A percentile compares a stretch with the other conserved stretches of the same genome.
These are phyloP conservation scores for Pluvianellus socialis DNA, from an alignment of 2,113 vertebrate species.

Conservation along the genomic window DNA sequence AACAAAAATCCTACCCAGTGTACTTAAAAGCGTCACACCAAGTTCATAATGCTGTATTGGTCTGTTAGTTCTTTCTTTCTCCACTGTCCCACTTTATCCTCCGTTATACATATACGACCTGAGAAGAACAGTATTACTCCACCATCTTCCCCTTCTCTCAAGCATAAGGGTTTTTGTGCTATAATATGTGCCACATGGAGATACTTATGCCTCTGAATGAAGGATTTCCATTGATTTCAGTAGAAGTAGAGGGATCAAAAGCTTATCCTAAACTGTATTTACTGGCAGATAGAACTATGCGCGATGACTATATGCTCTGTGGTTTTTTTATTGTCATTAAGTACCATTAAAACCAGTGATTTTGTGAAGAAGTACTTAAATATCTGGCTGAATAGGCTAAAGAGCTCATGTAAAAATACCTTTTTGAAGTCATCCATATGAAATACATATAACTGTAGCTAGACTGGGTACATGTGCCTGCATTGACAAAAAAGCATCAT, in stretches of 20 bases:
- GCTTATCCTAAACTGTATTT: neutral
- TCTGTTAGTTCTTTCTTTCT: neutral
- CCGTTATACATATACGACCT: neutral
- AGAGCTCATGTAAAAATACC: neutral
- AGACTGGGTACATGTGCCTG: neutral
- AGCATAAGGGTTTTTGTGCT: neutral
- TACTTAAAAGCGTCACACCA: neutral
- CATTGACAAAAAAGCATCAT: neutral
- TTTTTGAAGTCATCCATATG: neutral
- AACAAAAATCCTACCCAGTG: neutral
- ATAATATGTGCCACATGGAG: neutral
- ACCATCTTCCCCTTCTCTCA: neutral
- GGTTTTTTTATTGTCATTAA: neutral
- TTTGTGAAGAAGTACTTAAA: neutral
- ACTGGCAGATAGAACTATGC: neutral
- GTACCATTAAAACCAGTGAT: neutral
- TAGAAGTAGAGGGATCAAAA: neutral
- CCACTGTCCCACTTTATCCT: neutral
- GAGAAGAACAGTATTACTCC: neutral
- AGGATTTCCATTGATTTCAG: neutral
- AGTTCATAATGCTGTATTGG: accelerated
- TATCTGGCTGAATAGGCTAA: neutral
- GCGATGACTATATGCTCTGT: neutral
- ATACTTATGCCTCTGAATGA: neutral
- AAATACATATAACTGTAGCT: neutral